Conservation (phyloP, 53 echinoderm and acorn worm genomes). For the Paelopatides confundens region DNA sequence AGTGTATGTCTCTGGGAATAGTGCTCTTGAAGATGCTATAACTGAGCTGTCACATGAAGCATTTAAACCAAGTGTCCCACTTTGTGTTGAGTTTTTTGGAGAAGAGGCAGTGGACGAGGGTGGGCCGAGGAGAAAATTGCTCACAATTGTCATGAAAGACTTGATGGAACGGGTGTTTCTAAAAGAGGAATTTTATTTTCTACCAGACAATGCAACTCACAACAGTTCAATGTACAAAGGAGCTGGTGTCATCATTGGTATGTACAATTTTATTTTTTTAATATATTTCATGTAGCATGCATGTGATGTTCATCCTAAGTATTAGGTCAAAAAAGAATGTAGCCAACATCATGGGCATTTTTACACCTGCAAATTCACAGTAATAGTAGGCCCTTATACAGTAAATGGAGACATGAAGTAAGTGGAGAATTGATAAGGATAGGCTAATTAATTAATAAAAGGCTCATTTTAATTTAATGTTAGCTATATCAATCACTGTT, state of each 20-base stretch:
- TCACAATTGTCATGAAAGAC: background rate
- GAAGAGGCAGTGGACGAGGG: background rate
- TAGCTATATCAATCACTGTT: no score
- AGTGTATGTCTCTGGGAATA: background rate
- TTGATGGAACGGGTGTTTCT: background rate
- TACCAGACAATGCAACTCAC: background rate
- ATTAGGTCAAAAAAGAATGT: no score
- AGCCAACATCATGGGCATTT: no score
- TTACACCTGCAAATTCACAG: no score
- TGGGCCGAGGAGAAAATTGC: background rate
- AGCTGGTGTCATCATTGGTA: background rate
- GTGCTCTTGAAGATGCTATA: background rate
- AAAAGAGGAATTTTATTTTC: background rate
- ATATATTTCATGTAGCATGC: no score
- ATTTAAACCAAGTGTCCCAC: background rate
- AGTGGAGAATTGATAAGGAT: no score
- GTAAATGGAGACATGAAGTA: no score
- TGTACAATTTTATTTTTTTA: no score
- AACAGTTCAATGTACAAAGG: background rate
- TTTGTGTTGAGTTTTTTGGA: background rate
- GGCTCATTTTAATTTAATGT: no score
- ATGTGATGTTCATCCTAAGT: no score
- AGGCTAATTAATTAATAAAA: no score
- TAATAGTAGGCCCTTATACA: no score
- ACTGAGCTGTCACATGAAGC: background rate